Evolutionary conservation across 2,797 vertebrate species (phyloP), one percentile per base, ranked within the genome.

Genomic region (Micrastur ruficollis): DNA sequence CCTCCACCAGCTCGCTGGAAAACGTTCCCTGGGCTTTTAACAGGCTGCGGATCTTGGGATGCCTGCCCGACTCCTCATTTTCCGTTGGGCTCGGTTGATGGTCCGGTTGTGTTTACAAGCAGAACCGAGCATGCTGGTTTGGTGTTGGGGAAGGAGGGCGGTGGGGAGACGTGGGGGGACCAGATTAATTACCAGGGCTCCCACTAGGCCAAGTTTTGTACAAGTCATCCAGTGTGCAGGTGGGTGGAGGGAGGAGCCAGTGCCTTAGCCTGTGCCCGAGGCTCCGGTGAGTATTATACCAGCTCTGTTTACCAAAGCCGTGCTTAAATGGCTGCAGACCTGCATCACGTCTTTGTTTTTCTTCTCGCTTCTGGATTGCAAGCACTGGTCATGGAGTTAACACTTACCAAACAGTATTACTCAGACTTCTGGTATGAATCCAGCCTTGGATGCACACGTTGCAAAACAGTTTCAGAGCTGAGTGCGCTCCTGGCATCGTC

Each of bases 241-340:
- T 96, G 95, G 96, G 92, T 83, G 96, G 91, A 93, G 91, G 96
- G 95, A 96, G 92, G 86, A 95, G 67, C 71, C 38, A 38, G 40
- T 19, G 67, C 82, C 93, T 71, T 92, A 65, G 76, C 90, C 83
- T 0, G 21, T 93, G 95, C 95, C 96, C 0, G 58, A 94, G 95
- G 95, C 96, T 85, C 63, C 6, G 12, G 61, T 95, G 94, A 96
- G 84, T 93, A 27, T 96, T 87, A 52, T 62, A 68, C 65, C 58
- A 25, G 7, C 78, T 89, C 91, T 93, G 89, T 96, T 97, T 97
- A 96, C 92, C 75, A 91, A 95, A 93, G 93, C 92, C 5, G 0
- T 55, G 75, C 78, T 89, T 68, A 83, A 88, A 47, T 20, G 84
- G 75, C 93, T 97, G 62, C 46, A 56, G 76, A 93, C 34, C 92